phyloP scores from a whole-genome alignment of 2,888 invertebrate species.

The Poecilobothrus nobilitatus region DNA sequence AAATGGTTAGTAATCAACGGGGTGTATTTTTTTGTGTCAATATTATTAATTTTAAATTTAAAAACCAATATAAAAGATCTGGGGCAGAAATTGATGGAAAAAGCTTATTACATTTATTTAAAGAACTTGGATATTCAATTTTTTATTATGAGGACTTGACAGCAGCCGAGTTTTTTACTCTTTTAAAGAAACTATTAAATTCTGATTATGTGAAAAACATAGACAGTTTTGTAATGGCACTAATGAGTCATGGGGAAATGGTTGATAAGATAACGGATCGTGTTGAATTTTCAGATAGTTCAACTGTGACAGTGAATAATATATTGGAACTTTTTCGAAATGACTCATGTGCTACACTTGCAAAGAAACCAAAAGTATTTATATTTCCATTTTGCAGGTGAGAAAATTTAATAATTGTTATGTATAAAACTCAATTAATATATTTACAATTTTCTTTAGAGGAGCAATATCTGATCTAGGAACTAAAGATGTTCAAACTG shows the following conservation, averaged over 20 bases:
- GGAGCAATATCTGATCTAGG: conserved; percentile 39
- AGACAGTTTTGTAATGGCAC: conserved; percentile 56
- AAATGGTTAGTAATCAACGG: conserved; percentile 49
- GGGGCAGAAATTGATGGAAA: conserved; percentile 55
- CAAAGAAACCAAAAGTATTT: conserved; percentile 61
- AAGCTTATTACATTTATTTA: conserved; percentile 52
- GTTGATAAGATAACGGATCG: conserved; percentile 45
- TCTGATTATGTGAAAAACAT: conserved; percentile 42
- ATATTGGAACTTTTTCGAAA: conserved; percentile 55
- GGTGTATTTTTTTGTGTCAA: conserved; percentile 56
- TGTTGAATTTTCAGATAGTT: conserved; percentile 53
- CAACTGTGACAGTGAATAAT: conserved; percentile 45
- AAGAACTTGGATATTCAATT: conserved; percentile 49
- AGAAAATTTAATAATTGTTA: conserved; percentile 16
- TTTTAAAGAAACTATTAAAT: conserved; percentile 42
- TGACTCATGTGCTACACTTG: conserved; percentile 46
- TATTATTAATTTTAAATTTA: conserved; percentile 48
- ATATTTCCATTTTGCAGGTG: conserved; percentile 62
- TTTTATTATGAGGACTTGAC: conserved; percentile 34
- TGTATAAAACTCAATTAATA: background rate
- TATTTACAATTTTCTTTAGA: conserved; percentile 26
- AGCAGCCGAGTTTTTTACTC: conserved; percentile 41
- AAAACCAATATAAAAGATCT: conserved; percentile 38
- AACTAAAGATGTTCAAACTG: conserved; percentile 26
- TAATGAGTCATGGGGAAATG: conserved; percentile 59